Evolutionary conservation across 2,113 vertebrate species (phyloP), one percentile per base, ranked within the genome.

Genomic region (Lampris incognitus): DNA sequence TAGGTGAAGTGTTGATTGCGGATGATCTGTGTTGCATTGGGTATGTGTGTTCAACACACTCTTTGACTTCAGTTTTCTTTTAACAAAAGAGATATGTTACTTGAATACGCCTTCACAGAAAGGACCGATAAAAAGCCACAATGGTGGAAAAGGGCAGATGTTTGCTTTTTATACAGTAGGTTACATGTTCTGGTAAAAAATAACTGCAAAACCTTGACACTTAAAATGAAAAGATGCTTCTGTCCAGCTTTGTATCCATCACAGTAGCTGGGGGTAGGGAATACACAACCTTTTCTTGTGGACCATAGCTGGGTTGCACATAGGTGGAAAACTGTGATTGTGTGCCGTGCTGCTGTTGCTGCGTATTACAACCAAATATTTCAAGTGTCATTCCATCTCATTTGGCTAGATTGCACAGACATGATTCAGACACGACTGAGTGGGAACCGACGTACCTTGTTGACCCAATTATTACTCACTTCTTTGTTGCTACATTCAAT

Each of bases 381-480:
- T 85, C 79, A 86, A 65, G 78, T 66, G 55, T 84, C 76, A 65
- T 79, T 69, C 82, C 48, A 69, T 85, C 73, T 84, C 74, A 38
- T 86, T 90, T 91, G 84, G 89, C 85, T 79, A 36, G 2, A 51
- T 74, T 82, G 78, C 72, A 84, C 77, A 87, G 81, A 69, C 77
- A 85, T 90, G 90, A 92, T 89, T 91, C 86, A 91, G 59, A 74
- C 37, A 9, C 52, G 78, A 79, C 81, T 88, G 84, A 87, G 88
- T 86, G 81, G 76, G 67, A 87, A 50, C 83, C 69, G 83, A 88
- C 88, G 81, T 91, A 93, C 89, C 92, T 91, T 88, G 89, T 88
- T 92, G 86, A 90, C 91, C 88, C 82, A 88, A 84, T 92, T 91
- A 91, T 92, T 92, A 91, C 85, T 89, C 90, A 89, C 86, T 83